A percentile compares a stretch with the other conserved stretches of the same genome.
Conservation (phyloP, 2,113 vertebrate species). For the Odontesthes bonariensis region DNA sequence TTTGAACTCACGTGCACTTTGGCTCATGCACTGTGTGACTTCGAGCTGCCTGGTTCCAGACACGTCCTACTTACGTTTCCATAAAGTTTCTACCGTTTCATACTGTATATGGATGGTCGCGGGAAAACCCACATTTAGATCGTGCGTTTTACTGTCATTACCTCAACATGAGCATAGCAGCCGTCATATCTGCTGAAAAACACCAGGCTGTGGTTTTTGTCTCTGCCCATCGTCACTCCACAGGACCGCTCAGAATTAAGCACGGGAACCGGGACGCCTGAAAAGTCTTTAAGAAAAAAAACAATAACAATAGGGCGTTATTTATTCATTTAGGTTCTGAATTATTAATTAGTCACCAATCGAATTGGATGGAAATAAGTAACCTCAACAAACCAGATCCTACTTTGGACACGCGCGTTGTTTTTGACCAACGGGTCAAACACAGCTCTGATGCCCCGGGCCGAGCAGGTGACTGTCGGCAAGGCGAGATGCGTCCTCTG, state of each 20-base stretch:
- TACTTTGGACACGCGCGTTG: slow-evolving; percentile 66
- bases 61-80: too few relatives aligned
- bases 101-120: too few relatives aligned
- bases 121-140: too few relatives aligned
- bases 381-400: neutral
- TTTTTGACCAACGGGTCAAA: slow-evolving; percentile 52
- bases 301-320: accelerated
- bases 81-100: too few relatives aligned
- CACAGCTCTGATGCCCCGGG: slow-evolving; percentile 34
- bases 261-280: slow-evolving; percentile 49
- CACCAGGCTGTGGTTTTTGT: slow-evolving; percentile 38
- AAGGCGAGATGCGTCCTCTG: slow-evolving; percentile 12
- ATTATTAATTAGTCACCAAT: too few relatives aligned
- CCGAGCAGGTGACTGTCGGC: slow-evolving; percentile 58
- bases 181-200: slow-evolving; percentile 73
- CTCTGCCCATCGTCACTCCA: slow-evolving; percentile 55
- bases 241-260: slow-evolving; percentile 45
- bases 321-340: too few relatives aligned
- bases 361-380: neutral
- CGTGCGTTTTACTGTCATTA: neutral
- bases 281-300: slow-evolving; percentile 21
- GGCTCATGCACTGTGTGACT: too few relatives aligned
- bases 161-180: slow-evolving; percentile 71
- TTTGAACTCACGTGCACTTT: too few relatives aligned
- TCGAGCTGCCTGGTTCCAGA: too few relatives aligned